Percentiles rank a stretch among this genome's conserved stretches.
phyloP scores from a whole-genome alignment of 1,140 invertebrate species.

The Eriosoma lanigerum region DNA sequence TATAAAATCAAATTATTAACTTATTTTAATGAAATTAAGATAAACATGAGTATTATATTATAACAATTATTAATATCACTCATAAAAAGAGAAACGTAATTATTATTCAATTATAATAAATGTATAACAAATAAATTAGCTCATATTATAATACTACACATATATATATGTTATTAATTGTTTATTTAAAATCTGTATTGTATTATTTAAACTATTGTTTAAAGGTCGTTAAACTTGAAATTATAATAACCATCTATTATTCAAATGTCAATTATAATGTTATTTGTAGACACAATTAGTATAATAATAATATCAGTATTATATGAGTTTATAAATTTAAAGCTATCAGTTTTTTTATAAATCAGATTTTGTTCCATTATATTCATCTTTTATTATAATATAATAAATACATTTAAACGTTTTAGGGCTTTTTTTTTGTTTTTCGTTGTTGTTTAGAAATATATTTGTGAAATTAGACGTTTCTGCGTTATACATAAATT shows the following conservation, averaged over 20 bases:
- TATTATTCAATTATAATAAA: not conserved
- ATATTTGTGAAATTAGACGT: conserved; percentile 23
- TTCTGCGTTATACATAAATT: conserved; percentile 25
- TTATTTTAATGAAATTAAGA: too few species aligned
- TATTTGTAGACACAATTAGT: not conserved
- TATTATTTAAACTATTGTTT: not conserved
- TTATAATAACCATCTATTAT: not conserved
- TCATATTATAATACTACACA: not conserved
- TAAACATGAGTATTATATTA: too few species aligned
- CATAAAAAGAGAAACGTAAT: not conserved
- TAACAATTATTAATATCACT: not conserved
- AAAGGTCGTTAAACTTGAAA: conserved; percentile 13
- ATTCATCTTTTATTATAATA: not conserved
- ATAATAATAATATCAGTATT: not conserved
- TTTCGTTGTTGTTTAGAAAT: not conserved
- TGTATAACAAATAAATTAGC: not conserved
- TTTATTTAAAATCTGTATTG: conserved; percentile 19
- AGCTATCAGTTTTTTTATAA: not conserved
- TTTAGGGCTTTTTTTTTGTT: too few species aligned
- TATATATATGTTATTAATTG: not conserved
- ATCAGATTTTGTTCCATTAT: not conserved
- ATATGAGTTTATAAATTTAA: not conserved
- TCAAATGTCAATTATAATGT: conserved; percentile 5
- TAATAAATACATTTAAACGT: too few species aligned
- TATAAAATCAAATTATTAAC: too few species aligned